phyloP scores from a whole-genome alignment of 1,140 invertebrate genomes.

The Drosophila santomea region DNA sequence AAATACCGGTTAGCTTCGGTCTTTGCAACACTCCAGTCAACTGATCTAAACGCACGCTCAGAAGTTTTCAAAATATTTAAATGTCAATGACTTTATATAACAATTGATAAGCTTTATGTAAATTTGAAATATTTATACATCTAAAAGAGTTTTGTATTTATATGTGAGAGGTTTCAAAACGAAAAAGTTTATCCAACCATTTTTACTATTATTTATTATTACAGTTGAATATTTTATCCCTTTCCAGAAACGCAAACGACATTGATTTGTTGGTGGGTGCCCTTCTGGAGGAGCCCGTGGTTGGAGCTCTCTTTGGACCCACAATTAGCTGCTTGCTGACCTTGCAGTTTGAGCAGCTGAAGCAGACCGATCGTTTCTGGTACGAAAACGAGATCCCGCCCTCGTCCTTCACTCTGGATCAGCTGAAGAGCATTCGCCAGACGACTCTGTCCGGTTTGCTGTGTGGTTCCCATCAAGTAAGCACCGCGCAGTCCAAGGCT shows the following conservation, averaged over 20 bases:
- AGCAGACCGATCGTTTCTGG: constrained; percentile 96
- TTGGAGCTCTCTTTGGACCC: constrained; percentile 93
- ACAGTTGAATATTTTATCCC: not conserved
- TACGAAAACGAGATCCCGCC: constrained; percentile 98
- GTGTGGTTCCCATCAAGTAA: constrained; percentile 84
- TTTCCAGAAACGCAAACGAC: constrained; percentile 89
- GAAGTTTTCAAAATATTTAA: no score
- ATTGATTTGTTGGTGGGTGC: constrained; percentile 95
- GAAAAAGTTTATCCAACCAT: no score
- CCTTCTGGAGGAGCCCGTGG: constrained; percentile 91
- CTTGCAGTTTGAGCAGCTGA: constrained; percentile 91
- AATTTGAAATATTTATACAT: not conserved
- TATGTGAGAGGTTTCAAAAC: no score
- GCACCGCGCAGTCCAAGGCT: constrained; percentile 91
- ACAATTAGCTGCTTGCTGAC: constrained; percentile 94
- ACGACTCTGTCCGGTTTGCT: constrained; percentile 86
- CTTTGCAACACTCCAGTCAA: not conserved
- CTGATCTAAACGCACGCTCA: no score
- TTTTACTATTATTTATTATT: no score
- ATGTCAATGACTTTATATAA: no score
- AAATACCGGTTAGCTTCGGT: not conserved
- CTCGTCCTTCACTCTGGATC: constrained; percentile 91
- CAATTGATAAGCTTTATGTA: not conserved
- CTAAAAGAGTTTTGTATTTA: no score
- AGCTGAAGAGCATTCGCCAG: constrained; percentile 87